phyloP scores from a whole-genome alignment of 2,113 vertebrate genomes.

The Poicephalus gulielmi region DNA sequence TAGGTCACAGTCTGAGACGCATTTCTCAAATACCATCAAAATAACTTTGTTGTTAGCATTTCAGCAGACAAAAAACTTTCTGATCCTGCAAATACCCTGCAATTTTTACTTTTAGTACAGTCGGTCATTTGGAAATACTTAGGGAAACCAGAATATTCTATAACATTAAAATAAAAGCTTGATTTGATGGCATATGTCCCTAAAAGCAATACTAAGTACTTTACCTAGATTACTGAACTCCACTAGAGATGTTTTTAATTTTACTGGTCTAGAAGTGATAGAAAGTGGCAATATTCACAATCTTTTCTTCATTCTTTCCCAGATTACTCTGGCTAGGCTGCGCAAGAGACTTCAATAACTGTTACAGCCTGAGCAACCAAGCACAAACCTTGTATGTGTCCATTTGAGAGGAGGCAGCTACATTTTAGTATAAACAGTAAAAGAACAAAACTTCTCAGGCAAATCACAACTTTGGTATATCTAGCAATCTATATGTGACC shows the following conservation, averaged over 20 bases:
- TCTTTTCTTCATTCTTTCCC: not conserved
- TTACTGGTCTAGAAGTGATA: not conserved
- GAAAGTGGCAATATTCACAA: slow-evolving; percentile 27
- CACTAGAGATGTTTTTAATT: slow-evolving; percentile 13
- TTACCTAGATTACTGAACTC: not conserved
- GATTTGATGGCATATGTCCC: slow-evolving; percentile 1
- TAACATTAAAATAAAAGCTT: slow-evolving; percentile 36
- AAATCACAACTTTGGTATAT: not conserved
- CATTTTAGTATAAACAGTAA: not conserved
- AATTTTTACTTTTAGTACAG: slow-evolving; percentile 4
- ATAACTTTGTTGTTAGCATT: slow-evolving; percentile 4
- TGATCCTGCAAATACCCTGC: not conserved
- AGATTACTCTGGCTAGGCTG: not conserved
- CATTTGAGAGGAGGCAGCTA: not conserved
- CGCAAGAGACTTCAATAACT: not conserved
- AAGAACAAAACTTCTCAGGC: not conserved
- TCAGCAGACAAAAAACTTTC: slow-evolving; percentile 16
- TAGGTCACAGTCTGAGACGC: not conserved
- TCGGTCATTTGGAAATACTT: slow-evolving; percentile 44
- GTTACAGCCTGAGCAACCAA: not conserved
- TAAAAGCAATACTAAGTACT: slow-evolving; percentile 44
- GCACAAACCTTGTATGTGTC: not conserved
- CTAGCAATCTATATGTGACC: not conserved
- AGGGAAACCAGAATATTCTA: not conserved
- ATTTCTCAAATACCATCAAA: slow-evolving; percentile 37